Evolutionary conservation across 1,140 invertebrate species (phyloP).

Genomic region (Fragariocoptes setiger): DNA sequence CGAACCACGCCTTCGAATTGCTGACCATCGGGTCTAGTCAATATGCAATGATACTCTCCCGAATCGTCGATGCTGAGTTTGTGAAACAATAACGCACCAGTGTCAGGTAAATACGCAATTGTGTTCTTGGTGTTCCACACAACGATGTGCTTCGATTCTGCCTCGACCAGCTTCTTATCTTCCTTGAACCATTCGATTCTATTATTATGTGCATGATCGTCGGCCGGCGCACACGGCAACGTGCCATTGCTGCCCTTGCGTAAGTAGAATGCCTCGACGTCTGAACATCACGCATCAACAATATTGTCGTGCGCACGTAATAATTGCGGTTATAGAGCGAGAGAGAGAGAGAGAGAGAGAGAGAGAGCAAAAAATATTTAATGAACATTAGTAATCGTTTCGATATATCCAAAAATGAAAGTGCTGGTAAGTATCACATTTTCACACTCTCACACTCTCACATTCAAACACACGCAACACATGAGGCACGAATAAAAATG

Average conservation of each 20-base stretch:
- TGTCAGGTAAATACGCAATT: slow-evolving; percentile 17
- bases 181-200: slow-evolving; percentile 12
- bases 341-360: too few species aligned
- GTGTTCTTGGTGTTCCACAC: neutral
- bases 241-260: slow-evolving; percentile 10
- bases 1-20: neutral
- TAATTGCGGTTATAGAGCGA: too few species aligned
- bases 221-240: slow-evolving; percentile 7
- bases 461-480: too few species aligned
- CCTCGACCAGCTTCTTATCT: slow-evolving; percentile 11
- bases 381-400: too few species aligned
- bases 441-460: too few species aligned
- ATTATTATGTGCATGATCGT: slow-evolving; percentile 6
- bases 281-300: too few species aligned
- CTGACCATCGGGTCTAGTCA: slow-evolving; percentile 16
- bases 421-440: too few species aligned
- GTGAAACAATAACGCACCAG: slow-evolving; percentile 27
- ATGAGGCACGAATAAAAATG: too few species aligned
- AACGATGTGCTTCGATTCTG: neutral
- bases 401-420: too few species aligned
- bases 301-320: too few species aligned
- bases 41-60: slow-evolving; percentile 29
- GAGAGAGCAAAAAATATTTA: too few species aligned
- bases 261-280: slow-evolving; percentile 8
- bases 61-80: slow-evolving; percentile 27